phyloP scores from a whole-genome alignment of 2,888 invertebrate species.

The Tuberolachnus salignus region DNA sequence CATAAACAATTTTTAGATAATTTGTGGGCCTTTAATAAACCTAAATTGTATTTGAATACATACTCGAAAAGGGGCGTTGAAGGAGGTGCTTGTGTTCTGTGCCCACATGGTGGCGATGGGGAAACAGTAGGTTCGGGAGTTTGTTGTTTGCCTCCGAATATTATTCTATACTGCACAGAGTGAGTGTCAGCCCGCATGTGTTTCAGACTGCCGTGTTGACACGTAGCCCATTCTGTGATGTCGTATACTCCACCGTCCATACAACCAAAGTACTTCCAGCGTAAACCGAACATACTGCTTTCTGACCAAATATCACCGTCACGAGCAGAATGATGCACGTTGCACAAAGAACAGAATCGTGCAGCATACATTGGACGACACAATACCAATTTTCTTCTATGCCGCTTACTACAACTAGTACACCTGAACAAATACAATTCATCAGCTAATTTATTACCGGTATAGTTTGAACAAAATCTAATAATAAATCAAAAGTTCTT shows the following conservation, averaged over 20 bases:
- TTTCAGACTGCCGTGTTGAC: constrained; percentile 79
- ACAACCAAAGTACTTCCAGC: constrained; percentile 94
- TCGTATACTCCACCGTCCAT: constrained; percentile 96
- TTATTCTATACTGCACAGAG: constrained; percentile 86
- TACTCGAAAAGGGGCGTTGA: constrained; percentile 57
- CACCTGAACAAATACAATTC: constrained; percentile 67
- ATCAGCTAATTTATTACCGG: background rate
- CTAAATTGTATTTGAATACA: background rate
- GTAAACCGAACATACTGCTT: constrained; percentile 83
- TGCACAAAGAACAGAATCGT: constrained; percentile 86
- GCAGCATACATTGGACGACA: constrained; percentile 86
- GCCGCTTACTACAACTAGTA: constrained; percentile 89
- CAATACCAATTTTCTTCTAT: constrained; percentile 83
- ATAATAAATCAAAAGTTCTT: no score
- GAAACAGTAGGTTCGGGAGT: constrained; percentile 56
- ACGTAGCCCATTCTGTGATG: constrained; percentile 96
- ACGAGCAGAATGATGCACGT: constrained; percentile 86
- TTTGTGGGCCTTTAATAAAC: no score
- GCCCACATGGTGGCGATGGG: constrained; percentile 53
- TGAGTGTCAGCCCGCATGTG: constrained; percentile 90
- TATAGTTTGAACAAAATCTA: background rate
- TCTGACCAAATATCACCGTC: constrained; percentile 98
- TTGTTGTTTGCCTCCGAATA: constrained; percentile 71
- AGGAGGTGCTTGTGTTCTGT: constrained; percentile 57
- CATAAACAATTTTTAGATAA: no score